Conservation (phyloP, 23 tunicate species). For the Diplosoma virens region DNA sequence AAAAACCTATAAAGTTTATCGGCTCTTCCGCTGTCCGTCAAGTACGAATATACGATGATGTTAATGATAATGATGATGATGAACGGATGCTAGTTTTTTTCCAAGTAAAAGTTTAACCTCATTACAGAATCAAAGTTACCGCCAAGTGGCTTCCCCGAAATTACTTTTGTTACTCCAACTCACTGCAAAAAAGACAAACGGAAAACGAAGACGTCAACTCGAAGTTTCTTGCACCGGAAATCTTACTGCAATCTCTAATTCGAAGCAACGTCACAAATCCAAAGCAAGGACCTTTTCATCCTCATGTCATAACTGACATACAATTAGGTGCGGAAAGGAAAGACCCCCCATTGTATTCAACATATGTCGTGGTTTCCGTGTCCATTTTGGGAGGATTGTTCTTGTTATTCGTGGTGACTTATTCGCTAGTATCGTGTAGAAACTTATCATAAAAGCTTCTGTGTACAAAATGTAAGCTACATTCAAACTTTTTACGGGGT, state of each 20-base stretch:
- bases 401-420: background rate
- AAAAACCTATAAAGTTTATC: no score
- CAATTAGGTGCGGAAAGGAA: background rate
- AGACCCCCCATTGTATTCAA: conserved; percentile 1
- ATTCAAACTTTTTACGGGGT: background rate
- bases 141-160: conserved; percentile 31
- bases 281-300: conserved; percentile 3
- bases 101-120: background rate
- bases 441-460: no score
- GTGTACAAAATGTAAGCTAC: no score
- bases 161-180: conserved; percentile 30
- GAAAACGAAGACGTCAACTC: background rate
- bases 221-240: conserved; percentile 2
- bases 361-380: background rate
- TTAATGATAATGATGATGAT: no score
- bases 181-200: background rate
- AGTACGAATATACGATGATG: no score
- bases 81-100: no score
- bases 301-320: background rate
- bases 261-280: background rate
- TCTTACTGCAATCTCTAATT: background rate
- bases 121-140: conserved; percentile 26
- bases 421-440: background rate
- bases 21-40: no score
- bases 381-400: background rate